Evolutionary conservation across 2,888 invertebrate species (phyloP), one percentile per base, ranked within the genome.

Genomic region (Iselma pallidipennis): DNA sequence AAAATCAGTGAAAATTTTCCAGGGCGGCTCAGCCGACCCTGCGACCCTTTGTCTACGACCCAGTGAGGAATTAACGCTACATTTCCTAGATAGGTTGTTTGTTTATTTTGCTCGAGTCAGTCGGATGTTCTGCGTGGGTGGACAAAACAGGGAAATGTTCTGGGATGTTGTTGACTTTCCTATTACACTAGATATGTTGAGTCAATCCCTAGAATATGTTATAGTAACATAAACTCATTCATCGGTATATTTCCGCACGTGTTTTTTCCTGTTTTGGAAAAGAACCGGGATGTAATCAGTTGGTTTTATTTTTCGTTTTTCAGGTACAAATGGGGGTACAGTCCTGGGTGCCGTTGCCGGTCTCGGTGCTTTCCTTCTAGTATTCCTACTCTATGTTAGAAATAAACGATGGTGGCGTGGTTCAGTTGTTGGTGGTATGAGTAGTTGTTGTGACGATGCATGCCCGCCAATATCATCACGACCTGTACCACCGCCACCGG

Each of bases 381-480:
- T 95, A 68, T 87, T 95, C 75, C 89, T 95, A 75, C 86, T 96
- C 70, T 96, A 95, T 83, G 87, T 96, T 70, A 93, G 93, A 78
- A 90, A 94, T 76, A 89, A 88, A 81, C 84, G 90, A 78, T 85
- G 88, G 79, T 90, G 91, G 82, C 85, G 91, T 81, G 85, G 88
- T 76, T 89, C 90, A 76, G 89, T 88, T 78, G 85, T 85, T 67
- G 82, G 85, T 64, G 86, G 85, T 52, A 83, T 83, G 64, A 85
- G 88, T 69, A 83, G 85, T 49, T 89, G 89, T 76, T 87, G 89
- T 76, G 88, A 89, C 74, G 85, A 84, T 67, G 82, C 82, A 26
- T 77, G 82, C 69, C 80, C 81, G 66, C 80, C 83, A 23, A 74
- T 82, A 60, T 78, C 81, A 66, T 74, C 76, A 55, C 73, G 85